These are phyloP conservation scores for Hapalemur alaotrensis DNA, from an alignment of 2,797 vertebrate species.

Conservation along the genomic window DNA sequence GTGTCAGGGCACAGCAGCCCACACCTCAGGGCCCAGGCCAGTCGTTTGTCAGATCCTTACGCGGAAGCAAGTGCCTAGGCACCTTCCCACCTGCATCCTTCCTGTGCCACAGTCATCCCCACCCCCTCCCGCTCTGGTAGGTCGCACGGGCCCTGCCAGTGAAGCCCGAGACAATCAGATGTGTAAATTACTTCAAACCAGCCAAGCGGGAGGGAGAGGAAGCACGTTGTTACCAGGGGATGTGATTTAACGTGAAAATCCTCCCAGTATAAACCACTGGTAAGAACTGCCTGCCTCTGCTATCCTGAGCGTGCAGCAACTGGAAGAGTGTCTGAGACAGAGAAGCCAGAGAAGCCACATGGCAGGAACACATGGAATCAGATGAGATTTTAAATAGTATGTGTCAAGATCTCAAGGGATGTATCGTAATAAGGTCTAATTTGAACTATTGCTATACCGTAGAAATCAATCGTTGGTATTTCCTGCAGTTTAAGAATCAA, in stretches of 20 bases:
- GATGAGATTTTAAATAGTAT: neutral
- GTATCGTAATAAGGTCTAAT: neutral
- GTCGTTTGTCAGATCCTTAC: neutral
- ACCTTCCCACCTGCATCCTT: neutral
- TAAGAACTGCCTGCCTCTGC: neutral
- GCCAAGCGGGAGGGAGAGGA: neutral
- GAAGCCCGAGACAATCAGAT: neutral
- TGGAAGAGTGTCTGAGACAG: neutral
- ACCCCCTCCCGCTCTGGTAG: neutral
- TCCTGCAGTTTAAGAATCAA: slow-evolving; percentile 13
- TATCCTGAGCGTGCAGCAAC: neutral
- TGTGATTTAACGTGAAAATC: neutral
- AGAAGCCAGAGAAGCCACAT: neutral
- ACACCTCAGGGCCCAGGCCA: neutral
- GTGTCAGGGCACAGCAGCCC: neutral
- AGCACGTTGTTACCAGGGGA: neutral
- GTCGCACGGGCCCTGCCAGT: neutral
- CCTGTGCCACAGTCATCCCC: neutral
- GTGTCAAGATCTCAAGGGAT: neutral
- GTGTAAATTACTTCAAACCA: neutral
- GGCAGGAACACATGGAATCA: neutral
- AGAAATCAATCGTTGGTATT: neutral
- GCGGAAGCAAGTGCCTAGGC: rapidly evolving
- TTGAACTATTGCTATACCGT: neutral
- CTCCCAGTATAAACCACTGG: neutral